phyloP scores from a whole-genome alignment of 1,140 invertebrate genomes.

The Calephelis virginiensis region DNA sequence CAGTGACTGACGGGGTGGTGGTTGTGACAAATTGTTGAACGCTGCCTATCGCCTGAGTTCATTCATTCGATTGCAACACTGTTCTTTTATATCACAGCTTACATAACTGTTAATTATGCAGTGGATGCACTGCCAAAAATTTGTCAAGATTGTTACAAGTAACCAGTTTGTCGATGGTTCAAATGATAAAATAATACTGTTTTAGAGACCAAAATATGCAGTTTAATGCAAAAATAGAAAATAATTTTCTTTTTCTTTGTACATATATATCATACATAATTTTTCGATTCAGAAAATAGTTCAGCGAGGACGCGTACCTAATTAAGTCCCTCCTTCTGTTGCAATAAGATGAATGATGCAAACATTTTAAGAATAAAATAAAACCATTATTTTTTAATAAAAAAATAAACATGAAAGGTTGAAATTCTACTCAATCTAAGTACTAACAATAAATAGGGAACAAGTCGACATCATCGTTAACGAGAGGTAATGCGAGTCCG shows the following conservation, averaged over 20 bases:
- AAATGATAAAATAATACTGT: no score
- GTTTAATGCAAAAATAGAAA: no score
- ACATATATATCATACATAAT: no score
- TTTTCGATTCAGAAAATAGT: no score
- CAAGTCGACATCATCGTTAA: slow-evolving; percentile 49
- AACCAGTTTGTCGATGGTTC: background rate
- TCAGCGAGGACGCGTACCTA: no score
- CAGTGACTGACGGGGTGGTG: slow-evolving; percentile 63
- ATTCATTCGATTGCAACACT: slow-evolving; percentile 21
- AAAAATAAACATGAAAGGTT: background rate
- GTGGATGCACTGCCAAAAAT: slow-evolving; percentile 1
- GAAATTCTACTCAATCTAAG: slow-evolving; percentile 23
- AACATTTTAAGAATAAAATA: no score
- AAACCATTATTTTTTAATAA: no score
- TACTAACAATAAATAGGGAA: slow-evolving; percentile 47
- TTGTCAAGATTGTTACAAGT: background rate
- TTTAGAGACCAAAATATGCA: no score
- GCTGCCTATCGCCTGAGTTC: slow-evolving; percentile 43
- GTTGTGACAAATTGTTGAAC: slow-evolving; percentile 70
- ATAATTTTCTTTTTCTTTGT: no score
- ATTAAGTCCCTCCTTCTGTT: no score
- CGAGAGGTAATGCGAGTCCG: slow-evolving; percentile 56
- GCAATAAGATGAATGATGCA: no score
- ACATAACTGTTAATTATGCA: slow-evolving; percentile 1
- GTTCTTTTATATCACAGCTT: slow-evolving; percentile 20